Conservation (phyloP, 2,888 invertebrate species). For the Arrhopalites spinosus region DNA sequence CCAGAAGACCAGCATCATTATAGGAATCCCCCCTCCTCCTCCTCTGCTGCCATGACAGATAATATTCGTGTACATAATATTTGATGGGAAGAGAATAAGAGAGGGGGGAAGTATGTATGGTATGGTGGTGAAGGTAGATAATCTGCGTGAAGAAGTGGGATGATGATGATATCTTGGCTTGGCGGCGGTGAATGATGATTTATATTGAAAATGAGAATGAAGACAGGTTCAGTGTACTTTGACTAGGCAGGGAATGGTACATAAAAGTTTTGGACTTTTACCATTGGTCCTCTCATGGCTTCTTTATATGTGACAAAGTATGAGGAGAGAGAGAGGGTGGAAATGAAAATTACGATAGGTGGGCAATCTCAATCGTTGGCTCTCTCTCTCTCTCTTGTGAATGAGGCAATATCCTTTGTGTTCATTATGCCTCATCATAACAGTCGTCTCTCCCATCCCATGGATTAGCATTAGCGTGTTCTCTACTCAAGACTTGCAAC, state of each 20-base stretch:
- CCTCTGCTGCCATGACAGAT: no score
- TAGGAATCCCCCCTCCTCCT: no score
- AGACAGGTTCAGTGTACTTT: slow-evolving; percentile 56
- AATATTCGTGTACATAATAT: no score
- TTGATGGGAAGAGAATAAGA: neutral
- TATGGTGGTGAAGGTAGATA: slow-evolving; percentile 17
- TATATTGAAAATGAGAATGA: slow-evolving; percentile 54
- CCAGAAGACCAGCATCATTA: no score
- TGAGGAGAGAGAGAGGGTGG: slow-evolving; percentile 43
- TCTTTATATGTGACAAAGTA: slow-evolving; percentile 43
- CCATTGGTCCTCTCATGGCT: slow-evolving; percentile 8
- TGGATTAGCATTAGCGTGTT: slow-evolving; percentile 22
- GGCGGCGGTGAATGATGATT: slow-evolving; percentile 56
- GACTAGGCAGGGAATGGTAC: slow-evolving; percentile 11
- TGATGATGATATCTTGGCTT: slow-evolving; percentile 52
- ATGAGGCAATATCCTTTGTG: slow-evolving; percentile 34
- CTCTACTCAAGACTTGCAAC: neutral
- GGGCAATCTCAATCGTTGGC: slow-evolving; percentile 29
- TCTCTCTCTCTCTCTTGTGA: slow-evolving; percentile 5
- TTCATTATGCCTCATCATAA: slow-evolving; percentile 31
- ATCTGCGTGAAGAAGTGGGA: slow-evolving; percentile 44
- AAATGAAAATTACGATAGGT: slow-evolving; percentile 47
- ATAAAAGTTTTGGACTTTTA: neutral
- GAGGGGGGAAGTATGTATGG: neutral
- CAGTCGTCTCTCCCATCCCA: neutral